Conservation (phyloP, 1,140 invertebrate genomes). For the Aphelinus certus region DNA sequence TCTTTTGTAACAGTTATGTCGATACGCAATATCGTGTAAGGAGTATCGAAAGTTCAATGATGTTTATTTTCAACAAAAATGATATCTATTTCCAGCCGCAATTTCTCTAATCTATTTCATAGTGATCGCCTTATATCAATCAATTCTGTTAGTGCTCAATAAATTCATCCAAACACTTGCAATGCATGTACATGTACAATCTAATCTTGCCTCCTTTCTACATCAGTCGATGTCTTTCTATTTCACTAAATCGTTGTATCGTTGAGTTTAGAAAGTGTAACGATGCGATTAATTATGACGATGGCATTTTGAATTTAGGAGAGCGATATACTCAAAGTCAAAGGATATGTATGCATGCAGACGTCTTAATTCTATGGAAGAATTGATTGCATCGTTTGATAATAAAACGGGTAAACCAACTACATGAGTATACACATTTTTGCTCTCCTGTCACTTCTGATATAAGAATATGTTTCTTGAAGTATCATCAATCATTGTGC, state of each 20-base stretch:
- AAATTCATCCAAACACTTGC: conserved; percentile 8
- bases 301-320: neutral
- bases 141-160: conserved; percentile 9
- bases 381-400: too few relatives aligned
- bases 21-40: too few relatives aligned
- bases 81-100: too few relatives aligned
- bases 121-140: conserved; percentile 2
- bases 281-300: conserved; percentile 49
- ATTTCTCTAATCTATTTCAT: neutral
- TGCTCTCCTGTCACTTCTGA: too few relatives aligned
- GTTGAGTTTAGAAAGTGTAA: conserved; percentile 48
- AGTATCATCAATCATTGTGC: too few relatives aligned
- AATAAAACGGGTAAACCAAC: too few relatives aligned
- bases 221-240: conserved; percentile 18
- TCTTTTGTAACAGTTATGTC: too few relatives aligned
- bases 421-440: too few relatives aligned
- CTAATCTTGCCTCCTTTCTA: conserved; percentile 2
- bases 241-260: conserved; percentile 5
- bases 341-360: neutral
- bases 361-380: neutral
- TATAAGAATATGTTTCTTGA: too few relatives aligned
- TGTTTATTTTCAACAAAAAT: too few relatives aligned
- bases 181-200: neutral
- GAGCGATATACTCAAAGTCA: neutral
- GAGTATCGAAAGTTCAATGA: too few relatives aligned